These are phyloP conservation scores for Holacanthella duospinosa DNA, from an alignment of 2,888 invertebrate species.

Conservation along the genomic window DNA sequence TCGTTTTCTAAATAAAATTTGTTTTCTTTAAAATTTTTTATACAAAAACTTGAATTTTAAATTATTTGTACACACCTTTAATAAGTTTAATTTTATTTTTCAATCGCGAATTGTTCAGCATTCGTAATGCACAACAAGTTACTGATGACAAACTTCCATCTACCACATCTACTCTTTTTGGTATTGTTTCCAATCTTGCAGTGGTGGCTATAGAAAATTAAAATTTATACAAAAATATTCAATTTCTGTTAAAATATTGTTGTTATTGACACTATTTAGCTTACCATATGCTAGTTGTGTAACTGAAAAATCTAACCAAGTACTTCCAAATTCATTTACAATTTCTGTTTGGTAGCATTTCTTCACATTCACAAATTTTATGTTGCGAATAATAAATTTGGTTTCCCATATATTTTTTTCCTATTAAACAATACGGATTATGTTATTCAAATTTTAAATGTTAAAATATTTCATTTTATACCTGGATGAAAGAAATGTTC, in stretches of 20 bases:
- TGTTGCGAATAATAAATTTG: not conserved
- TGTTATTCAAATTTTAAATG: no score
- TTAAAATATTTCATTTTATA: no score
- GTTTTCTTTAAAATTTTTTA: no score
- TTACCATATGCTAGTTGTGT: not conserved
- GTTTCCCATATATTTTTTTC: no score
- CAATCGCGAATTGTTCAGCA: not conserved
- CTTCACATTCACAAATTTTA: not conserved
- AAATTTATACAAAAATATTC: not conserved
- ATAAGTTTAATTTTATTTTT: not conserved
- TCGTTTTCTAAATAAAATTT: no score
- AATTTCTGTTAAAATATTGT: not conserved
- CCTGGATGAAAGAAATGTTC: no score
- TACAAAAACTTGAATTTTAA: no score
- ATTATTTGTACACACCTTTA: not conserved
- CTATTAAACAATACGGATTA: no score
- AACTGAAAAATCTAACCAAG: not conserved
- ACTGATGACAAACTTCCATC: not conserved
- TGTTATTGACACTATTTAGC: no score
- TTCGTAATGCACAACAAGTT: not conserved
- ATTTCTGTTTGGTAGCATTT: not conserved
- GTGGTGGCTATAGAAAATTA: not conserved
- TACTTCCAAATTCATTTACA: not conserved
- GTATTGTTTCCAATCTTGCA: not conserved
- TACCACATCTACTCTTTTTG: not conserved